phyloP scores from a whole-genome alignment of 2,797 vertebrate species.

The Oreochromis mossambicus region DNA sequence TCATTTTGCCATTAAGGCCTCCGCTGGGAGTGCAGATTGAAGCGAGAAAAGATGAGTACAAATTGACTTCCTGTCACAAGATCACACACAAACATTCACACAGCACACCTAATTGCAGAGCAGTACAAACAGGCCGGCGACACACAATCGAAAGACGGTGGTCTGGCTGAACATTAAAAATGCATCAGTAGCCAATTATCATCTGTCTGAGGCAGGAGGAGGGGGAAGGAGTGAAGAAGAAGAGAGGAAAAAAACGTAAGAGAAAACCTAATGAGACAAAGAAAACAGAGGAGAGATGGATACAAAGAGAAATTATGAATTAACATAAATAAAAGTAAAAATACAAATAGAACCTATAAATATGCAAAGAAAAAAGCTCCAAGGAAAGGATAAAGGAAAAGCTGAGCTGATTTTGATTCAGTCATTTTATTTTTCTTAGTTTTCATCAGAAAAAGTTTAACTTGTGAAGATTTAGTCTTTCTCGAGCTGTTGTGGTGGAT shows the following conservation, averaged over 20 bases:
- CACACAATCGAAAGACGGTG: background rate
- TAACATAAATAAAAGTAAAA: background rate
- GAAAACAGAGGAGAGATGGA: background rate
- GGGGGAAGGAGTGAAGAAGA: background rate
- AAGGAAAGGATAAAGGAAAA: background rate
- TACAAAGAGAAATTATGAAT: background rate
- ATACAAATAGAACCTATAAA: background rate
- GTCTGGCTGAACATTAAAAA: slow-evolving; percentile 33
- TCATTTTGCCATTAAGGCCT: background rate
- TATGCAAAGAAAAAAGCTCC: background rate
- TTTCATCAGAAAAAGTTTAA: background rate
- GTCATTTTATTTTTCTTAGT: background rate
- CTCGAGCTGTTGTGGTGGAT: background rate
- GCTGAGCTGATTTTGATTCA: background rate
- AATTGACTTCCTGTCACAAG: slow-evolving; percentile 15
- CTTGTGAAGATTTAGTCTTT: background rate
- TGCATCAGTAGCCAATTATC: slow-evolving; percentile 38
- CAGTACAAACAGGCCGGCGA: background rate
- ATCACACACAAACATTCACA: background rate
- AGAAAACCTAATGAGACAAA: background rate
- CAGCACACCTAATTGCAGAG: background rate
- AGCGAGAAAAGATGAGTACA: background rate
- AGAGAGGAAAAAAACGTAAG: background rate
- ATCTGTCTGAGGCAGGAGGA: background rate
- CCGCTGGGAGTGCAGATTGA: background rate